Evolutionary conservation across 2,888 invertebrate species (phyloP).

Genomic region (Coremacera marginata): DNA sequence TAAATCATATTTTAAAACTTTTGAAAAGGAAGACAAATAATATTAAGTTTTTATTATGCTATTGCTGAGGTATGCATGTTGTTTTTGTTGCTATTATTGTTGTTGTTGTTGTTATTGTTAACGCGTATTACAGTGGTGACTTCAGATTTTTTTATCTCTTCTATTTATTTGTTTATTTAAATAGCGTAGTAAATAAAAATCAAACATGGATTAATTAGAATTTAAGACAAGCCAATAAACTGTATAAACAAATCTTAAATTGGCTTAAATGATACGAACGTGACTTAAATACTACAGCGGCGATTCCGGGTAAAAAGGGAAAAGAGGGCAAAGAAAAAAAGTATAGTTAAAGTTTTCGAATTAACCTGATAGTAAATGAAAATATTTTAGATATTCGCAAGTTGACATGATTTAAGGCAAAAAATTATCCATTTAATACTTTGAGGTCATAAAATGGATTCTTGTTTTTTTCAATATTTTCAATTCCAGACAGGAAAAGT

Average conservation of each 20-base stretch:
- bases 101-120: not conserved
- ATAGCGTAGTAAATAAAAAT: not conserved
- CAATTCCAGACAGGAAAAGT: slow-evolving; percentile 7
- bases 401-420: no score
- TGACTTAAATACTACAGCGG: no score
- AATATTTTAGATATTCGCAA: no score
- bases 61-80: not conserved
- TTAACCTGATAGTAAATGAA: no score
- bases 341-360: no score
- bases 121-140: not conserved
- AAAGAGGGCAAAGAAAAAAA: no score
- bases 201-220: not conserved
- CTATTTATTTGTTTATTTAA: not conserved
- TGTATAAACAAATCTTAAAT: no score
- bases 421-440: no score
- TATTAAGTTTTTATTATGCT: not conserved
- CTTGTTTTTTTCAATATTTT: not conserved
- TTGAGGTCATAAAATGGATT: not conserved
- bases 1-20: not conserved
- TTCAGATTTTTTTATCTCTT: not conserved
- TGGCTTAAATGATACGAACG: no score
- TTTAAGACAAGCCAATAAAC: no score
- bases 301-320: no score
- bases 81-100: not conserved
- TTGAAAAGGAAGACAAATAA: slow-evolving; percentile 1